Conservation (phyloP, 2,113 vertebrate genomes). For the Aix galericulata region DNA sequence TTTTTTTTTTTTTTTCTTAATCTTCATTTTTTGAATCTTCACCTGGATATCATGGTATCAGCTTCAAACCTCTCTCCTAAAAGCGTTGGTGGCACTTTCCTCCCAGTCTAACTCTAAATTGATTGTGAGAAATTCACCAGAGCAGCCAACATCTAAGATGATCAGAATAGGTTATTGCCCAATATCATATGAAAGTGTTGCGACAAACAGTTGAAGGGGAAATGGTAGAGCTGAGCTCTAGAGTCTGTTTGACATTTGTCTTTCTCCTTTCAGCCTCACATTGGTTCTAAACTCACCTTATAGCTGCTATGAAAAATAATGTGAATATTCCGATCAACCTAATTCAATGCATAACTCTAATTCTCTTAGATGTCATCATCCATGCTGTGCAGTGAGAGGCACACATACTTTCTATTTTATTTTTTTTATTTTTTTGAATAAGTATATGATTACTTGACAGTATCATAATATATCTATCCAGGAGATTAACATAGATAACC, state of each 20-base stretch:
- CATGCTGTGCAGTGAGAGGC: background rate
- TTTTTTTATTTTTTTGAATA: background rate
- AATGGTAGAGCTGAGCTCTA: background rate
- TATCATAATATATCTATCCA: background rate
- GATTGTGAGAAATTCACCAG: background rate
- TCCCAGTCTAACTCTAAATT: background rate
- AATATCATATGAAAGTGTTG: background rate
- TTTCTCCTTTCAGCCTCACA: background rate
- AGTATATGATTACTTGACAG: background rate
- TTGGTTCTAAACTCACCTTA: background rate
- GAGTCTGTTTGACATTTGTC: background rate
- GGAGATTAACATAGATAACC: background rate
- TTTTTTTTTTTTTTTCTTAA: background rate
- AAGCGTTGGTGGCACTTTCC: background rate
- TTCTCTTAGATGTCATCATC: background rate
- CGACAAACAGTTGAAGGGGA: background rate
- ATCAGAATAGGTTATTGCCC: background rate
- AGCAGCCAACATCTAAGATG: background rate
- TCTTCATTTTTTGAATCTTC: background rate
- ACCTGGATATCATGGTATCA: background rate
- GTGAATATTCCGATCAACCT: background rate
- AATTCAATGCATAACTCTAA: background rate
- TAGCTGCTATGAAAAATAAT: background rate
- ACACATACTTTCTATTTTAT: fast-evolving
- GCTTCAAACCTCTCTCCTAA: background rate